phyloP scores from a whole-genome alignment of 2,888 invertebrate species.

The Acleris holmiana region DNA sequence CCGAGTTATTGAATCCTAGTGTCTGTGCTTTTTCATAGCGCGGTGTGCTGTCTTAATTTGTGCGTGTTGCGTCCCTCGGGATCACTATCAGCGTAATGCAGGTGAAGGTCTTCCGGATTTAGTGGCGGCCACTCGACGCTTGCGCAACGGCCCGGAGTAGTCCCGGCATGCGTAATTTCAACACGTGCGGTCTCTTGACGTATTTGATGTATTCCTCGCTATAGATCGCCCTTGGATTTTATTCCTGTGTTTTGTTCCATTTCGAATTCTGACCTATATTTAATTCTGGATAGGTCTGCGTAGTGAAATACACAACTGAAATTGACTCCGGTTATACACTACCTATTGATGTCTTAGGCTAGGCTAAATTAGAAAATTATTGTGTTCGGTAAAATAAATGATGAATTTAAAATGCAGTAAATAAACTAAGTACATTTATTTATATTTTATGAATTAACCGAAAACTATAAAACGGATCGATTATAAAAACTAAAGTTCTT shows the following conservation, averaged over 20 bases:
- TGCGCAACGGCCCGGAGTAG: conserved; percentile 64
- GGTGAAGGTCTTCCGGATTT: conserved; percentile 82
- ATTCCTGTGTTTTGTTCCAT: background rate
- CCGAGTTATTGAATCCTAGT: conserved; percentile 43
- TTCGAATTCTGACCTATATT: conserved; percentile 8
- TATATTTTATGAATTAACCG: too few relatives aligned
- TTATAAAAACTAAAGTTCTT: background rate
- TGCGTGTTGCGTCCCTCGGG: conserved; percentile 60
- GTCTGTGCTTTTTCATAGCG: conserved; percentile 38
- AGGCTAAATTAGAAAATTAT: background rate
- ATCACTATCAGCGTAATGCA: conserved; percentile 59
- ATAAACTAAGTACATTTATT: too few relatives aligned
- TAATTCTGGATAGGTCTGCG: background rate
- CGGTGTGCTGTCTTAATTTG: conserved; percentile 47
- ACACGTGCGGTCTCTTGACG: conserved; percentile 46
- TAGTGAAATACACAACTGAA: background rate
- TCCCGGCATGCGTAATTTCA: conserved; percentile 58
- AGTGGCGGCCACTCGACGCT: conserved; percentile 70
- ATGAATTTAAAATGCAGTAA: too few relatives aligned
- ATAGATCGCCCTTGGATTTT: conserved; percentile 10
- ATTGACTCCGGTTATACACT: background rate
- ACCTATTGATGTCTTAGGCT: background rate
- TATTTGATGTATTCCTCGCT: conserved; percentile 13
- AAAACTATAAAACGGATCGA: too few relatives aligned
- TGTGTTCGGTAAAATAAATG: too few relatives aligned